These are phyloP conservation scores for Danio jaintianensis DNA, from an alignment of 2,797 vertebrate species.

Conservation along the genomic window DNA sequence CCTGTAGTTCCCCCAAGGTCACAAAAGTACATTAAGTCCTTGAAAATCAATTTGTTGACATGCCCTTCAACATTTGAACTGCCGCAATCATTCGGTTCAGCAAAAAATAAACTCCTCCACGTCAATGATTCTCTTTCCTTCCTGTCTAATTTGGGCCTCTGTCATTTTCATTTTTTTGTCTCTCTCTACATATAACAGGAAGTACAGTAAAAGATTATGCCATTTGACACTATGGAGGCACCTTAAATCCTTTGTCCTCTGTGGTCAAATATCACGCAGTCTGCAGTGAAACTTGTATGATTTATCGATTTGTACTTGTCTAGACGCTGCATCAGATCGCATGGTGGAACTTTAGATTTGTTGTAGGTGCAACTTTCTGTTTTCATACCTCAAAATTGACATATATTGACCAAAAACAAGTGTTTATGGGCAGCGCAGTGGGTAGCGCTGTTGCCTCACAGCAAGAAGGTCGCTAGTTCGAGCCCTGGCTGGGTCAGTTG, in stretches of 20 bases:
- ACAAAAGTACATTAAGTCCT: slow-evolving; percentile 29
- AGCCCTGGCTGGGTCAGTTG: too few relatives aligned
- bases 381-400: not conserved
- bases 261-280: slow-evolving; percentile 44
- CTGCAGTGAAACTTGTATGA: slow-evolving; percentile 29
- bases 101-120: slow-evolving; percentile 5
- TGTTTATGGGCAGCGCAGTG: too few relatives aligned
- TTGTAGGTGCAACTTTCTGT: slow-evolving; percentile 25
- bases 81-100: not conserved
- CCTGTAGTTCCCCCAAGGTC: slow-evolving; percentile 20
- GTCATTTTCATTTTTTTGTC: not conserved
- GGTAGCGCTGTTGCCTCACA: too few relatives aligned
- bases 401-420: too few relatives aligned
- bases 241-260: not conserved
- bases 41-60: slow-evolving; percentile 32
- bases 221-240: slow-evolving; percentile 11
- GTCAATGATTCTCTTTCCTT: slow-evolving; percentile 6
- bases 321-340: slow-evolving; percentile 44
- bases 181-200: not conserved
- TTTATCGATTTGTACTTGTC: slow-evolving; percentile 45
- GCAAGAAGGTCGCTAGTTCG: too few relatives aligned
- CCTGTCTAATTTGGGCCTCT: slow-evolving; percentile 1
- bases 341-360: slow-evolving; percentile 38
- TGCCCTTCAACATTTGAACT: slow-evolving; percentile 29
- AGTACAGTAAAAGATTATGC: slow-evolving; percentile 21